phyloP scores from a whole-genome alignment of 2,797 vertebrate genomes.

The Selene dorsalis region DNA sequence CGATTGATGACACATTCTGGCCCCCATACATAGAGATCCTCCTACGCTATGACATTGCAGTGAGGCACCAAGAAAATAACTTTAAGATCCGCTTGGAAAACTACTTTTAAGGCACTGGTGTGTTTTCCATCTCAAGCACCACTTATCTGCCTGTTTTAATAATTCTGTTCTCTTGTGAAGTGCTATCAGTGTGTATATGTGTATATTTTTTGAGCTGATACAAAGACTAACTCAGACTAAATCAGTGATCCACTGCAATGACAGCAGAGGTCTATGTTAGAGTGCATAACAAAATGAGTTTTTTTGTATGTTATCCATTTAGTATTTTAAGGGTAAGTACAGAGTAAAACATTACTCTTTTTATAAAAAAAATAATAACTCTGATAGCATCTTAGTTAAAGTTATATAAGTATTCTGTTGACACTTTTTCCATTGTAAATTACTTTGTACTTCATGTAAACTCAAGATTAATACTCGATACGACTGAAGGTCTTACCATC shows the following conservation, averaged over 20 bases:
- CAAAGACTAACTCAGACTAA: neutral
- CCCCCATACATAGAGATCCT: slow-evolving; percentile 93
- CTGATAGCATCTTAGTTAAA: neutral
- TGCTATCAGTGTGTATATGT: slow-evolving; percentile 21
- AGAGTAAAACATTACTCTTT: neutral
- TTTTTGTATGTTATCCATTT: neutral
- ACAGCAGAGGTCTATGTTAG: neutral
- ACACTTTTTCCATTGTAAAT: neutral
- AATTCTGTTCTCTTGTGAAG: slow-evolving; percentile 18
- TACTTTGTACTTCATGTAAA: neutral
- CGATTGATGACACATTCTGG: slow-evolving; percentile 87
- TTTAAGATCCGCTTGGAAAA: slow-evolving; percentile 90
- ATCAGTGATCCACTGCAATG: neutral
- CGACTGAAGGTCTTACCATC: neutral
- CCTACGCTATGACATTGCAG: slow-evolving; percentile 88
- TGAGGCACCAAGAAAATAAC: slow-evolving; percentile 92
- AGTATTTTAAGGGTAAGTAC: neutral
- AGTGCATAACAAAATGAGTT: neutral
- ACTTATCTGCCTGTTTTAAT: slow-evolving; percentile 12
- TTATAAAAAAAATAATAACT: neutral
- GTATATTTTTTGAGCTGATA: slow-evolving; percentile 20
- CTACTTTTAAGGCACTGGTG: slow-evolving; percentile 76
- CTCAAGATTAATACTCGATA: neutral
- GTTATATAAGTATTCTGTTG: neutral
- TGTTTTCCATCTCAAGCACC: slow-evolving; percentile 1